These are phyloP conservation scores for Mesochorus sp. DNA, from an alignment of 2,888 invertebrate genomes.

Conservation along the genomic window DNA sequence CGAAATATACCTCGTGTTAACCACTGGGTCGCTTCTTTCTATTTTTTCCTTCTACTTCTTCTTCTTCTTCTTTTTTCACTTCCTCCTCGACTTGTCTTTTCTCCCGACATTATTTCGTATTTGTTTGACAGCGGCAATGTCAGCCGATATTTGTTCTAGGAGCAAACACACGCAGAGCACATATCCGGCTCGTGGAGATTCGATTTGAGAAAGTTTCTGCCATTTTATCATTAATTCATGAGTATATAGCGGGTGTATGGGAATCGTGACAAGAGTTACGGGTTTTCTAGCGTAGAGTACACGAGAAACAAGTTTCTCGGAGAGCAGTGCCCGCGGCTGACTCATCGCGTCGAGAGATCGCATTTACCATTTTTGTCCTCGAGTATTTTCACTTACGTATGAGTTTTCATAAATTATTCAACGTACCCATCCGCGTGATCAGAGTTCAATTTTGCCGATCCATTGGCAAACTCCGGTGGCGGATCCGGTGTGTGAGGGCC, in stretches of 20 bases:
- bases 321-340: conserved; percentile 66
- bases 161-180: background rate
- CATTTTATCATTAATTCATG: too few relatives aligned
- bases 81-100: conserved; percentile 10
- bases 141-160: conserved; percentile 1
- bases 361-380: conserved; percentile 72
- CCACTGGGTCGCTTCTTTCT: conserved; percentile 21
- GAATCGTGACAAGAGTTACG: too few relatives aligned
- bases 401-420: background rate
- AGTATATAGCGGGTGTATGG: too few relatives aligned
- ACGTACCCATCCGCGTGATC: conserved; percentile 76
- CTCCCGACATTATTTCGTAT: conserved; percentile 6
- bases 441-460: conserved; percentile 65
- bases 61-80: conserved; percentile 31
- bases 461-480: conserved; percentile 78
- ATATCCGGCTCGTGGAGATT: conserved; percentile 18
- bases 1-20: conserved; percentile 57
- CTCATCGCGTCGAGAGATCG: conserved; percentile 69
- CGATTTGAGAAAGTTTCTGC: conserved; percentile 2
- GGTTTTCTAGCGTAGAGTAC: too few relatives aligned
- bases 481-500: conserved; percentile 75
- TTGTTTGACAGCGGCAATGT: conserved; percentile 22
- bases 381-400: background rate
- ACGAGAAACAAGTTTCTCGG: conserved; percentile 50
- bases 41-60: conserved; percentile 4